A percentile compares a stretch with the other conserved stretches of the same genome.
Evolutionary conservation across 2,797 vertebrate genomes (phyloP).

Genomic region (Natrix natrix): DNA sequence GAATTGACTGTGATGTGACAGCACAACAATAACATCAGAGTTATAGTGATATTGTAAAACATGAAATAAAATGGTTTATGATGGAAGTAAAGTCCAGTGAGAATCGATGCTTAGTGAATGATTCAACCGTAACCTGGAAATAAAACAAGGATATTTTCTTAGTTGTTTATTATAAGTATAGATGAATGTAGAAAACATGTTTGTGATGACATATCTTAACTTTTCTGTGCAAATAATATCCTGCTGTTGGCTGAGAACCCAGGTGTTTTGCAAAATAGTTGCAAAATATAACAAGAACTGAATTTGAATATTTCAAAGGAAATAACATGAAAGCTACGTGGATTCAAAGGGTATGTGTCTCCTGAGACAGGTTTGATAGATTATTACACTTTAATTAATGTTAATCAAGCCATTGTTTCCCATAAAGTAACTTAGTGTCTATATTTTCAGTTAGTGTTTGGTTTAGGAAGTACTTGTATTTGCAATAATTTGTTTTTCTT

Average conservation of each 20-base stretch:
- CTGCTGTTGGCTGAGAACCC: not conserved
- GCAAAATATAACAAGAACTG: not conserved
- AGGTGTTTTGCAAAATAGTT: not conserved
- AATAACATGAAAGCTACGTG: not conserved
- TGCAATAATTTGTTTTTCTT: not conserved
- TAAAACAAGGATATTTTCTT: not conserved
- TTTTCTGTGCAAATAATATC: not conserved
- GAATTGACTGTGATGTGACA: not conserved
- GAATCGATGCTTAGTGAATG: not conserved
- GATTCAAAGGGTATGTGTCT: not conserved
- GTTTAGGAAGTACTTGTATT: not conserved
- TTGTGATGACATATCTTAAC: not conserved
- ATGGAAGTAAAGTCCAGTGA: not conserved
- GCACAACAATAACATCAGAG: not conserved
- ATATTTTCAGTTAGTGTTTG: not conserved
- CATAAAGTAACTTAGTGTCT: not conserved
- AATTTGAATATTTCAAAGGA: not conserved
- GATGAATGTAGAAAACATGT: not conserved
- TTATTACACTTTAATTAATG: not conserved
- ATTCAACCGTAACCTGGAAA: not conserved
- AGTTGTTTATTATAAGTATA: not conserved
- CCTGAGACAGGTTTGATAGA: not conserved
- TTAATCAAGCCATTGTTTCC: not conserved
- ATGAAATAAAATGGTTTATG: not conserved
- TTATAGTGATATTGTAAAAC: not conserved